Conservation (phyloP, 2,888 invertebrate species). For the Lasius fuliginosus region DNA sequence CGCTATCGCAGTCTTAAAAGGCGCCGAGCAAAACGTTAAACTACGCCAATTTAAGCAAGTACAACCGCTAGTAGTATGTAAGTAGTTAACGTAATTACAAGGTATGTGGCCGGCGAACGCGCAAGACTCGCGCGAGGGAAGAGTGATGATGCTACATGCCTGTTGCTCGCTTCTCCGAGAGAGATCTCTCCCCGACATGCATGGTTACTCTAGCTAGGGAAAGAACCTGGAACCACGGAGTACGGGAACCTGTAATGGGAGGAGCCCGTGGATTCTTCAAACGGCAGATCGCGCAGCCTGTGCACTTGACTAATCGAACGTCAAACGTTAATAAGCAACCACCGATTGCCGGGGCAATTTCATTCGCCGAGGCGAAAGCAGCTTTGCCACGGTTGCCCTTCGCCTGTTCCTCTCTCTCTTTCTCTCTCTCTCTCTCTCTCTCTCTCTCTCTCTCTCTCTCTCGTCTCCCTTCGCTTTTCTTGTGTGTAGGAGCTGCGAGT, state of each 20-base stretch:
- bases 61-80: conserved; percentile 72
- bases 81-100: conserved; percentile 82
- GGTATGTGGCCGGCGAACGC: conserved; percentile 69
- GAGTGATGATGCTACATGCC: conserved; percentile 83
- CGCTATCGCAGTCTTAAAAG: conserved; percentile 13
- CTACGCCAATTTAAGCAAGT: conserved; percentile 74
- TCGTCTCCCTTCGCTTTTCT: conserved; percentile 7
- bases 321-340: conserved; percentile 85
- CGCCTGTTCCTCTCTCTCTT: conserved; percentile 36
- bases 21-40: conserved; percentile 66
- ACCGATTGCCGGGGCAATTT: conserved; percentile 80
- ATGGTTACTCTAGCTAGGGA: conserved; percentile 60
- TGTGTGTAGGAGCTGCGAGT: not conserved
- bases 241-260: conserved; percentile 75
- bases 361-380: conserved; percentile 75
- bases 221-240: conserved; percentile 60
- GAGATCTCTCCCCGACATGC: conserved; percentile 57
- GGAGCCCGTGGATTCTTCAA: conserved; percentile 78
- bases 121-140: conserved; percentile 72
- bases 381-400: conserved; percentile 72
- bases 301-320: conserved; percentile 85
- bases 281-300: conserved; percentile 77
- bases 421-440: conserved; percentile 34
- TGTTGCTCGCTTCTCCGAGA: conserved; percentile 76
- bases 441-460: conserved; percentile 32